Base-by-base conservation (phyloP, 37 sponge, comb jelly and placozoan species). In the Crambe crambe region DNA sequence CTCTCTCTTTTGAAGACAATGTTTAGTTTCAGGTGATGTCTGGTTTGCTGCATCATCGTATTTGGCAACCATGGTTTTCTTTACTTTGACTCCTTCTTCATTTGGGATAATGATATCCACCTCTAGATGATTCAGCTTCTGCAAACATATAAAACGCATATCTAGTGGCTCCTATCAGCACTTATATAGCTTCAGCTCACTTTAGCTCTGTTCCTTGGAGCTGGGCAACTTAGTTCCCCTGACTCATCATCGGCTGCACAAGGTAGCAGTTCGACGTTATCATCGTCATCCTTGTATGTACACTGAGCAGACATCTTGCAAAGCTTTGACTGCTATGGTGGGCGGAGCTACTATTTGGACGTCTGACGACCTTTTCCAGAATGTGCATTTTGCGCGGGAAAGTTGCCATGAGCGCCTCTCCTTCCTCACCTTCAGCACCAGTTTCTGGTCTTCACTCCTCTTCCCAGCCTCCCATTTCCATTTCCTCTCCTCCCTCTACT, bases 241-340 rank as follows among this genome's bases (percentile, higher is more conserved):
- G 62, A 21, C 20, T 32, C n/a, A n/a, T n/a, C n/a, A n/a, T n/a
- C 10, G 22, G 39, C 30, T 8, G 44, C 61, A 57, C 34, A 69
- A 4, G 22, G 1, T 36, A 70, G 58, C 3, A 57, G 61, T 3
- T 69, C 81, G 2, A 39, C 40, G 27, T 80, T 34, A 32, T 39
- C 54, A 21, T 80, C 81, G 21, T 25, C 72, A 80, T 80, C 81
- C 17, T 72, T 72, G 58, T 69, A 80, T 58, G 36, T 18, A 51
- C 81, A 80, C 61, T 59, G 37, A 5, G 70, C 61, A 51, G 81
- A 80, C 81, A 80, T 80, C 29, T 2, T 31, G 6, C 51, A 12
- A 12, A 47, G 39, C 38, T 32, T 36, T 37, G 23, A 6, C 32
- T 37, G 18, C 70, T 34, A 69, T 8, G 27, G 12, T 47, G 51